phyloP scores from a whole-genome alignment of 1,140 invertebrate species.

The Lepidurus packardi region DNA sequence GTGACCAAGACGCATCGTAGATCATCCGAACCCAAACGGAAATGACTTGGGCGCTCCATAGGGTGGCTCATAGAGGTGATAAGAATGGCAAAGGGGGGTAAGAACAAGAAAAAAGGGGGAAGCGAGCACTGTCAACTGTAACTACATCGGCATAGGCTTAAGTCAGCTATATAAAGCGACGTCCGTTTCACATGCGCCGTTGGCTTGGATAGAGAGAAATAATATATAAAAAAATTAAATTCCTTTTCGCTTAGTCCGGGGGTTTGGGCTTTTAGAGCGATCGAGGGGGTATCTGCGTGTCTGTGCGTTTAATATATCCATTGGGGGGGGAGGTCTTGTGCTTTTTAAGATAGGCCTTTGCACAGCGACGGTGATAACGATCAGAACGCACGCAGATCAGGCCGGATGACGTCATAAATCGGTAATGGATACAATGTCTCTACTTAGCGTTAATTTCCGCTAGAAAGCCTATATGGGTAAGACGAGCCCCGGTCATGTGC shows the following conservation, averaged over 20 bases:
- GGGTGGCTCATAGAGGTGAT: not conserved
- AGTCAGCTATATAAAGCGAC: not conserved
- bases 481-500: not conserved
- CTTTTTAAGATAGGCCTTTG: not conserved
- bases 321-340: not conserved
- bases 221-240: not conserved
- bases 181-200: not conserved
- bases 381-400: not conserved
- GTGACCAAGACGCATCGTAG: not conserved
- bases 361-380: not conserved
- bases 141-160: not conserved
- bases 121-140: not conserved
- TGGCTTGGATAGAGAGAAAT: too few species aligned
- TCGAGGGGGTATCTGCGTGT: not conserved
- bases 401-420: constrained; percentile 3
- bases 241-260: not conserved
- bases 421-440: not conserved
- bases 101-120: not conserved
- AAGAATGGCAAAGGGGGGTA: not conserved
- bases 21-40: constrained; percentile 2
- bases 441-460: not conserved
- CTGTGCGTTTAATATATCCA: not conserved
- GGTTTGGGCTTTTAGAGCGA: not conserved
- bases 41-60: not conserved
- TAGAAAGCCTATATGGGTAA: not conserved